phyloP scores from a whole-genome alignment of 2,888 invertebrate genomes.

The Agrochola litura region DNA sequence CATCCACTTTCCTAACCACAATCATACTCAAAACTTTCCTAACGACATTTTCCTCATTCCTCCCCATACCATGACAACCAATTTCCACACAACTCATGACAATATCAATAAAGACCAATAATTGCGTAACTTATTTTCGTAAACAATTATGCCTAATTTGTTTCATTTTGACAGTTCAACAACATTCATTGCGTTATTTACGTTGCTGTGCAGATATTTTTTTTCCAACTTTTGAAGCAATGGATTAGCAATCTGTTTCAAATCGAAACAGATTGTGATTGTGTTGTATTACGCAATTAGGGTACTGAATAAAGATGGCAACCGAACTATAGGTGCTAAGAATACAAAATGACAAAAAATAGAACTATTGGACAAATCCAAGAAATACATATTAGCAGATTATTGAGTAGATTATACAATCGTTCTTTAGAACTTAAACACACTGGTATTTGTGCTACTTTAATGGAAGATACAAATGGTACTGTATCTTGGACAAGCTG shows the following conservation, averaged over 20 bases:
- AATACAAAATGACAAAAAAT: constrained; percentile 26
- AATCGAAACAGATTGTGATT: too few species aligned
- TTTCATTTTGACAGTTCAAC: too few species aligned
- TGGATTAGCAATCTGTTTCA: too few species aligned
- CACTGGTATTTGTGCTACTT: constrained; percentile 14
- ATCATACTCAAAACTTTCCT: too few species aligned
- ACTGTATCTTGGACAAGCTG: constrained; percentile 10
- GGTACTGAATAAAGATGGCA: constrained; percentile 9
- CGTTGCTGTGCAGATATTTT: too few species aligned
- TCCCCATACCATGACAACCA: not conserved
- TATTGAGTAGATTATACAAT: not conserved
- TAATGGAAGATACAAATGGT: constrained; percentile 13
- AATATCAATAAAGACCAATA: not conserved
- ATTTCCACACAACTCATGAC: not conserved
- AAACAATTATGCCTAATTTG: too few species aligned
- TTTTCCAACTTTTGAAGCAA: too few species aligned
- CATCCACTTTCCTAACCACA: too few species aligned
- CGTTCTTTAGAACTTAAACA: constrained; percentile 21
- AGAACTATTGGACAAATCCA: constrained; percentile 28
- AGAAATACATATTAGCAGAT: constrained; percentile 48
- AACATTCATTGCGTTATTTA: too few species aligned
- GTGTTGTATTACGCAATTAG: too few species aligned
- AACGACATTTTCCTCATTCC: not conserved
- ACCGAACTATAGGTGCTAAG: constrained; percentile 22
- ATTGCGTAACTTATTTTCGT: too few species aligned